Conservation (phyloP, 2,113 vertebrate genomes). For the Martes martes region DNA sequence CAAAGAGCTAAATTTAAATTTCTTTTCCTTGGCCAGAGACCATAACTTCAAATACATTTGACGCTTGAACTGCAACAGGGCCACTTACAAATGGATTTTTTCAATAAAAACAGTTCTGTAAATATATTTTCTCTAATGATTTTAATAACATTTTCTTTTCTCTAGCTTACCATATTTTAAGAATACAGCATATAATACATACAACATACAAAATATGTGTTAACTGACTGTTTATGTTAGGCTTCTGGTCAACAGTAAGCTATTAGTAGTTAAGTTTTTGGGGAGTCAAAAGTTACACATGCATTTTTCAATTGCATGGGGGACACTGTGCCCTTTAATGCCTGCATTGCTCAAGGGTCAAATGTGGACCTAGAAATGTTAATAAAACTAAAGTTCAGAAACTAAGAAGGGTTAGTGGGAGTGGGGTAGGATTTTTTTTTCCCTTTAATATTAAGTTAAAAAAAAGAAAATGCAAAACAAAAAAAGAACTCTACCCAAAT, state of each 20-base stretch:
- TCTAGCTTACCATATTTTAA: neutral
- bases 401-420: conserved; percentile 28
- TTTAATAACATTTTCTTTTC: neutral
- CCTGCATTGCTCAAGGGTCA: neutral
- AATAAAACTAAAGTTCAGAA: conserved; percentile 11
- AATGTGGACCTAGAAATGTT: neutral
- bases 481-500: neutral
- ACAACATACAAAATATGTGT: neutral
- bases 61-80: neutral
- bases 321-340: neutral
- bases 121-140: neutral
- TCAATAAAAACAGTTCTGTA: neutral
- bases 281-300: neutral
- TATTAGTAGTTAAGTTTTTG: neutral
- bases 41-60: neutral
- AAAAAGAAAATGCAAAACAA: neutral
- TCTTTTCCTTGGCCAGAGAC: neutral
- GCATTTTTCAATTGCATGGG: neutral
- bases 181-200: neutral
- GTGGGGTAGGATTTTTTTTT: neutral
- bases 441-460: neutral
- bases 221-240: neutral
- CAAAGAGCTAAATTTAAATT: conserved; percentile 34
- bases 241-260: neutral
- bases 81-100: neutral